Evolutionary conservation across 2,797 vertebrate genomes (phyloP).

Genomic region (Eulemur coronatus): DNA sequence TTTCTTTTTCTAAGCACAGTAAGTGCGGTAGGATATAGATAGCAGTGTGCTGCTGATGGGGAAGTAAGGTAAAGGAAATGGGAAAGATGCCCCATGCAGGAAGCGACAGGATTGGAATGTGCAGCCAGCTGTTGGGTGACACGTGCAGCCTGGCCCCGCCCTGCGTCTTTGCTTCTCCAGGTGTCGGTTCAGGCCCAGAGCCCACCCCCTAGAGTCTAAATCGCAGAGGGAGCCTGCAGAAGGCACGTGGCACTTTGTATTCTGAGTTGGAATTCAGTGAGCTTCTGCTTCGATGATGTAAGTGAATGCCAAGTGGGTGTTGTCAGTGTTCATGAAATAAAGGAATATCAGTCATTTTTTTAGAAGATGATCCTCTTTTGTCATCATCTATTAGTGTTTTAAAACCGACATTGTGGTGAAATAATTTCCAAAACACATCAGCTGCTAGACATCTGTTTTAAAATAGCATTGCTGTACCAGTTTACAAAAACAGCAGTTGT

Average conservation of each 20-base stretch:
- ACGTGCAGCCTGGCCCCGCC: background rate
- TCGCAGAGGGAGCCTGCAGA: background rate
- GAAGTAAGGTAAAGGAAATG: background rate
- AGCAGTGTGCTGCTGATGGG: background rate
- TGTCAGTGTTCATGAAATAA: background rate
- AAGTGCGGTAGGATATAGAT: background rate
- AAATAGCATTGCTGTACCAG: background rate
- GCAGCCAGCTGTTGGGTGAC: background rate
- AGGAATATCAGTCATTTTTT: background rate
- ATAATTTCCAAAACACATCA: background rate
- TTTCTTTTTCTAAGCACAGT: background rate
- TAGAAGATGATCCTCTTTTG: slow-evolving; percentile 18
- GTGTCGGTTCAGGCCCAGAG: background rate
- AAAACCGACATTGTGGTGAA: background rate
- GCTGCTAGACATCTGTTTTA: slow-evolving; percentile 14
- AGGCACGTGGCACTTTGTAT: background rate
- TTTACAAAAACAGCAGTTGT: background rate
- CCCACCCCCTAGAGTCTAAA: background rate
- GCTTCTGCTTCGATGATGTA: background rate
- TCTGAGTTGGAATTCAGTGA: background rate
- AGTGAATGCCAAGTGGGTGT: background rate
- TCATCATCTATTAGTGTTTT: slow-evolving; percentile 10
- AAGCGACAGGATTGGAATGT: background rate
- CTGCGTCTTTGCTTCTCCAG: background rate
- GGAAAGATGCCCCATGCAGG: background rate